phyloP scores from a whole-genome alignment of 2,797 vertebrate genomes.

The Melanotaenia boesemani region DNA sequence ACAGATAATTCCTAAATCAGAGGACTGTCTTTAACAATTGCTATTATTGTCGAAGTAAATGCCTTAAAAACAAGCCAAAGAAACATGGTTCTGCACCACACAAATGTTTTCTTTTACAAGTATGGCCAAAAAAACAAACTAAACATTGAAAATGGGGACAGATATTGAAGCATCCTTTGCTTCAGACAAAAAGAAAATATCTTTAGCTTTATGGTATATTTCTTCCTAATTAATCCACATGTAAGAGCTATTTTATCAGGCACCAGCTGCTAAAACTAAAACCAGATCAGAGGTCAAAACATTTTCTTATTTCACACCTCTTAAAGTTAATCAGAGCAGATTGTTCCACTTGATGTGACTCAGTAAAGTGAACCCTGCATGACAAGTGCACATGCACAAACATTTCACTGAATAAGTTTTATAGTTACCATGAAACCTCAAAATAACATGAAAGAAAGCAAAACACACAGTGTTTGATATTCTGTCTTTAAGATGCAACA shows the following conservation, averaged over 20 bases:
- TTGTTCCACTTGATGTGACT: conserved; percentile 28
- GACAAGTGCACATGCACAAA: background rate
- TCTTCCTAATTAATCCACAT: conserved; percentile 10
- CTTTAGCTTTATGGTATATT: background rate
- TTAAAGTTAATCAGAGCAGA: conserved; percentile 27
- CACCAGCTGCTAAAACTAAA: conserved; percentile 27
- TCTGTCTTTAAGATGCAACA: conserved; percentile 9
- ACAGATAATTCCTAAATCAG: conserved; percentile 30
- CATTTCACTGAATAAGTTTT: conserved; percentile 17
- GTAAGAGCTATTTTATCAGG: conserved; percentile 16
- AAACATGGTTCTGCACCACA: background rate
- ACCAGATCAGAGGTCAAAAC: conserved; percentile 4
- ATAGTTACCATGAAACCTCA: background rate
- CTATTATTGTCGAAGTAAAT: conserved; percentile 5
- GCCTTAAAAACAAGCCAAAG: background rate
- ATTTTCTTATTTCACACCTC: conserved; percentile 44
- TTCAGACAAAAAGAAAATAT: background rate
- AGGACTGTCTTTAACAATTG: conserved; percentile 12
- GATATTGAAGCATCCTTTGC: background rate
- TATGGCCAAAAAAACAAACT: background rate
- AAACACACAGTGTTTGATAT: conserved; percentile 31
- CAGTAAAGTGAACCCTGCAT: conserved; percentile 3
- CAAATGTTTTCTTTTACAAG: background rate
- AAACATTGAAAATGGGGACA: background rate
- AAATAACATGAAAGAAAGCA: conserved; percentile 22